Conservation (phyloP, 2,113 vertebrate genomes). For the Cavia aperea region DNA sequence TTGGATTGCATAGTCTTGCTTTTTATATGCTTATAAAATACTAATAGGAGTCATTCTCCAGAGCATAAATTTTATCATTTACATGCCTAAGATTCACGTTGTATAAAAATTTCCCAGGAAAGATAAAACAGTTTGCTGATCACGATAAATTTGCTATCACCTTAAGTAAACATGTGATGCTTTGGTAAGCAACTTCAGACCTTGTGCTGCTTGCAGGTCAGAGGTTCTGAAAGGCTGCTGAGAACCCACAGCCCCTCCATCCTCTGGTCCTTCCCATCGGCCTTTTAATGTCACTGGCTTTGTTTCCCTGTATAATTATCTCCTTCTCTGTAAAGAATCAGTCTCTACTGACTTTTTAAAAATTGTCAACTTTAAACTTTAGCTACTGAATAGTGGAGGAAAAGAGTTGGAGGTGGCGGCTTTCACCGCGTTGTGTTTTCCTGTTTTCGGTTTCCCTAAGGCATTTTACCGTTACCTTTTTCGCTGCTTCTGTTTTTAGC, state of each 20-base stretch:
- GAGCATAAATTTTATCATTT: not conserved
- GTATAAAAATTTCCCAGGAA: not conserved
- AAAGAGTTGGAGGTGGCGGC: not conserved
- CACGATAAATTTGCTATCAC: not conserved
- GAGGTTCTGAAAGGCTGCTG: not conserved
- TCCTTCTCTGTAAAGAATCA: not conserved
- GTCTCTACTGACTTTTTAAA: not conserved
- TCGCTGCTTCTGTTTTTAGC: not conserved
- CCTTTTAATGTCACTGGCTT: not conserved
- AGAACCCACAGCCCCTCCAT: not conserved
- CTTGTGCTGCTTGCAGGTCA: not conserved
- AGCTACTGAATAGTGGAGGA: not conserved
- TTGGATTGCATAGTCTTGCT: not conserved
- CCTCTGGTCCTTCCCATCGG: not conserved
- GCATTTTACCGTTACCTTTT: not conserved
- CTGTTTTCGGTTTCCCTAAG: not conserved
- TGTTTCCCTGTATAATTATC: not conserved
- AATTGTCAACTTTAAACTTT: not conserved
- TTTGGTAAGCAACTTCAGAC: not conserved
- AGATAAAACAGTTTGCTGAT: not conserved
- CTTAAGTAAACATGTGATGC: not conserved
- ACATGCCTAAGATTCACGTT: not conserved
- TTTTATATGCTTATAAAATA: slow-evolving; percentile 6
- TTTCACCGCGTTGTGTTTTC: not conserved
- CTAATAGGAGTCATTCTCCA: not conserved